Evolutionary conservation across 2,113 vertebrate species (phyloP).

Genomic region (Furnarius figulus): DNA sequence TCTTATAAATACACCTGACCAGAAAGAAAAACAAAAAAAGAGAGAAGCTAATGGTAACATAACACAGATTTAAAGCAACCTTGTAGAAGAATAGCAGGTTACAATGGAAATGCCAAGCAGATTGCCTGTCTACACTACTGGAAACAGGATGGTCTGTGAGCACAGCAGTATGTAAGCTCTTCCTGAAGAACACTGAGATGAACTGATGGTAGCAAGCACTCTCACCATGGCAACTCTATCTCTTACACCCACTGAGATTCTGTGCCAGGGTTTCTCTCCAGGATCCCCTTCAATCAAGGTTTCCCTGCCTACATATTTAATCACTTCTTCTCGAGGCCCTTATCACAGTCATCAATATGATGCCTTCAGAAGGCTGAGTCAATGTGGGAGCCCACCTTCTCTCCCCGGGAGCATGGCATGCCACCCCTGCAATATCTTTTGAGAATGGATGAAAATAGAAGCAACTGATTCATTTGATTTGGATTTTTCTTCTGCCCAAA

Average conservation of each 20-base stretch:
- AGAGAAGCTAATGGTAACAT: neutral
- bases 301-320: conserved; percentile 21
- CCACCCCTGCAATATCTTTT: neutral
- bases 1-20: neutral
- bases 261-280: conserved; percentile 25
- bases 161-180: neutral
- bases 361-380: neutral
- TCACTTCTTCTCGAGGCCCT: neutral
- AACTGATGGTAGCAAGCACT: conserved; percentile 27
- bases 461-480: neutral
- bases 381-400: neutral
- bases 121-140: neutral
- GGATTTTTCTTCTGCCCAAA: neutral
- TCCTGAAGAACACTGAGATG: neutral
- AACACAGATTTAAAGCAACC: neutral
- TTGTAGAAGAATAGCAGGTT: neutral
- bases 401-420: neutral
- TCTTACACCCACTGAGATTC: conserved; percentile 45
- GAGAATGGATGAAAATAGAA: neutral
- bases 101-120: neutral
- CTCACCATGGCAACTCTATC: conserved; percentile 65
- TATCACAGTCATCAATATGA: neutral
- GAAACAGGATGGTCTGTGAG: neutral
- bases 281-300: conserved; percentile 45
- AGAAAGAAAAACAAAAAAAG: neutral